These are phyloP conservation scores for Passer montanus DNA, from an alignment of 2,113 vertebrate genomes.

Conservation along the genomic window DNA sequence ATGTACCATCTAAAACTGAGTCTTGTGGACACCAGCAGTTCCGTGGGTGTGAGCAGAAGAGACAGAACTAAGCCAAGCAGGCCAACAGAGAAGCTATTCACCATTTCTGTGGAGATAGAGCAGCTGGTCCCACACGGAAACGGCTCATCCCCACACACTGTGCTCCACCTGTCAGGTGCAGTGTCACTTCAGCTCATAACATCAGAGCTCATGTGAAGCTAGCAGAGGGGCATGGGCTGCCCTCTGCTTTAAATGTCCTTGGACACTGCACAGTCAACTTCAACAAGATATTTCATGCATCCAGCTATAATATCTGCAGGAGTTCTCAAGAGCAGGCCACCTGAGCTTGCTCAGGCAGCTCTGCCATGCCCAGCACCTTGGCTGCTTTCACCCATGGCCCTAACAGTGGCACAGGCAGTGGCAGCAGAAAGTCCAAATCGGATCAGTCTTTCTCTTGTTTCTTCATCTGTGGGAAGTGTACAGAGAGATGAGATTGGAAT, in stretches of 20 bases:
- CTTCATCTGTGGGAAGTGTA: background rate
- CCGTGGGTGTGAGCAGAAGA: background rate
- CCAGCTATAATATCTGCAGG: background rate
- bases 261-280: background rate
- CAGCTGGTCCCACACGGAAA: background rate
- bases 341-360: background rate
- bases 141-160: background rate
- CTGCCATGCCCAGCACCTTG: background rate
- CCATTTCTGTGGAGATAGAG: background rate
- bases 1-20: background rate
- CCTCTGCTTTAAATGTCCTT: background rate
- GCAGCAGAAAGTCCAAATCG: background rate
- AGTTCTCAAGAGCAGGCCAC: background rate
- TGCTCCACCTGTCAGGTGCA: background rate
- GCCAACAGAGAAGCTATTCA: background rate
- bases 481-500: background rate
- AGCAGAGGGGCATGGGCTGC: background rate
- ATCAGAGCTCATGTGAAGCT: background rate
- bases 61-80: background rate
- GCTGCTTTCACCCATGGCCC: background rate
- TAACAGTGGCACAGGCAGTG: fast-evolving
- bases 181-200: background rate
- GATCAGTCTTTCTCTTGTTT: background rate
- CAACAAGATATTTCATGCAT: background rate
- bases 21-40: background rate